Percentiles rank a stretch among this genome's conserved stretches.
Conservation (phyloP, 1,140 invertebrate genomes). For the Paraescarpia echinospica region DNA sequence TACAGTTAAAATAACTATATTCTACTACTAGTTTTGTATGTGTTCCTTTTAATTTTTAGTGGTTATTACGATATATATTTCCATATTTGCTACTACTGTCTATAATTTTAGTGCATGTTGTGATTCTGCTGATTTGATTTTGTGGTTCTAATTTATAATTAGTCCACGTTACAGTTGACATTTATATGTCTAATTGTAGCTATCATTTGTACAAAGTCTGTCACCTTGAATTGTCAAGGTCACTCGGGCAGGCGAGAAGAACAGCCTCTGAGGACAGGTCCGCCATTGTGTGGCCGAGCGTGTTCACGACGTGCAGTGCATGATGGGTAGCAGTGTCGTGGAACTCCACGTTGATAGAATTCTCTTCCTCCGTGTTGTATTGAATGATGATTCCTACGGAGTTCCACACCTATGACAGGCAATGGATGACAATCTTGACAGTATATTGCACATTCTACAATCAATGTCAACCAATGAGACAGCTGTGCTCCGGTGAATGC, state of each 20-base stretch:
- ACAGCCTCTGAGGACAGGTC: slow-evolving; percentile 78
- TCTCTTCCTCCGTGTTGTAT: slow-evolving; percentile 58
- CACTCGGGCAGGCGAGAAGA: slow-evolving; percentile 70
- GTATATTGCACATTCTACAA: neutral
- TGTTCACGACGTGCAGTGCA: slow-evolving; percentile 84
- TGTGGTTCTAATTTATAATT: no score
- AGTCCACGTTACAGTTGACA: neutral
- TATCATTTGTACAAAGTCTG: neutral
- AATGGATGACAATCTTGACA: neutral
- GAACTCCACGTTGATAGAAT: slow-evolving; percentile 90
- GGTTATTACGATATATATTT: no score
- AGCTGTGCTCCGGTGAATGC: no score
- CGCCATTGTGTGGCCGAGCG: slow-evolving; percentile 74
- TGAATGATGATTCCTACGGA: slow-evolving; percentile 55
- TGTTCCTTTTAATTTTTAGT: no score
- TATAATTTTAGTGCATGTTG: no score
- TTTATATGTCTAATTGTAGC: neutral
- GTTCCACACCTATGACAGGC: slow-evolving; percentile 55
- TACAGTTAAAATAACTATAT: no score
- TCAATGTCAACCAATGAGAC: no score
- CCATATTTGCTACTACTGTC: no score
- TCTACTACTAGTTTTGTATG: no score
- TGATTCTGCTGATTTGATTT: no score
- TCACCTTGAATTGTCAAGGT: slow-evolving; percentile 61
- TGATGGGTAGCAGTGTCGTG: slow-evolving; percentile 89